phyloP scores from a whole-genome alignment of 1,140 invertebrate species.

The Eriosoma lanigerum region DNA sequence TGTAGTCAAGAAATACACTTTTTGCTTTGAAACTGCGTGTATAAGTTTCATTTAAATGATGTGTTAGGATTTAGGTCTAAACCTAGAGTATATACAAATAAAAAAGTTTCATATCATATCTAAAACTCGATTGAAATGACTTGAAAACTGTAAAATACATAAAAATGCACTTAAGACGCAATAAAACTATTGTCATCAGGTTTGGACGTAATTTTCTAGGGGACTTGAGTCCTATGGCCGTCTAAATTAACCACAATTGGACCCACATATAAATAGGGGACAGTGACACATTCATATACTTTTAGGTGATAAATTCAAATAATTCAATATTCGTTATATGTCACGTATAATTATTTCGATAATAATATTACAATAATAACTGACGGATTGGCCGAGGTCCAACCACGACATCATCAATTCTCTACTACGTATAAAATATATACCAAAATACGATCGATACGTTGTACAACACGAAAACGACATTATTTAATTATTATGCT shows the following conservation, averaged over 20 bases:
- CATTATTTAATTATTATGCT: too few species aligned
- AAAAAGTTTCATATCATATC: not conserved
- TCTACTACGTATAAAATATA: too few species aligned
- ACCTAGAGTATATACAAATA: too few species aligned
- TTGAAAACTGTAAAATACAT: not conserved
- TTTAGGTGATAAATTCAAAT: not conserved
- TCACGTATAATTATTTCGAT: not conserved
- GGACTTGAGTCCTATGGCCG: not conserved
- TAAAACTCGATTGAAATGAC: not conserved
- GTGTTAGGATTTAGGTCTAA: too few species aligned
- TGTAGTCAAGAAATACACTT: too few species aligned
- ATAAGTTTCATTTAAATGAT: too few species aligned
- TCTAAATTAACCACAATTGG: slow-evolving; percentile 47
- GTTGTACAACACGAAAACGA: too few species aligned
- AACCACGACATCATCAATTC: too few species aligned
- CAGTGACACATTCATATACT: not conserved
- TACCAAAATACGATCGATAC: too few species aligned
- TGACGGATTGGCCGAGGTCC: too few species aligned
- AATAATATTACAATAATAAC: not conserved
- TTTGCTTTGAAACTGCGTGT: too few species aligned
- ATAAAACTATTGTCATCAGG: slow-evolving; percentile 18
- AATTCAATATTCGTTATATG: not conserved
- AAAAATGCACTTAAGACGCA: slow-evolving; percentile 1
- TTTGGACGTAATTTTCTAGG: not conserved
- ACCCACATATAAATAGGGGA: slow-evolving; percentile 14